These are phyloP conservation scores for Tenthredo mesomela DNA, from an alignment of 2,888 invertebrate species.

Conservation along the genomic window DNA sequence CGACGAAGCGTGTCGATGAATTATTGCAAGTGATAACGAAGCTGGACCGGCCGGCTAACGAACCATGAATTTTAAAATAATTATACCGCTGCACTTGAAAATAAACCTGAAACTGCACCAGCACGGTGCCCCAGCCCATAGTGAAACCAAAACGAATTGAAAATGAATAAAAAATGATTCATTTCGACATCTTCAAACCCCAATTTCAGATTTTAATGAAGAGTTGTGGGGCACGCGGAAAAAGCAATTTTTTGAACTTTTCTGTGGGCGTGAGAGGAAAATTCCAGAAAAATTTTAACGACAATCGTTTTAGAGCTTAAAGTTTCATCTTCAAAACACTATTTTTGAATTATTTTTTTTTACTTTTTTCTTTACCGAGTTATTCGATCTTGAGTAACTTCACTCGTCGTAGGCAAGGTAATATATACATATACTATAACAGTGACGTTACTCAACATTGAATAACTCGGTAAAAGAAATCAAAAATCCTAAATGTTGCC, in stretches of 20 bases:
- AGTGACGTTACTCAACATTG: too few species aligned
- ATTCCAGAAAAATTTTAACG: neutral
- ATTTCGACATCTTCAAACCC: neutral
- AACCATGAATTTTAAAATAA: constrained; percentile 46
- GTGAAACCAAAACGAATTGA: neutral
- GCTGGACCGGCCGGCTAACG: constrained; percentile 30
- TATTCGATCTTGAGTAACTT: too few species aligned
- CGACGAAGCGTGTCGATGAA: constrained; percentile 37
- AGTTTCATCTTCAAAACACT: neutral
- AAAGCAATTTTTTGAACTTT: neutral
- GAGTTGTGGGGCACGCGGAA: neutral
- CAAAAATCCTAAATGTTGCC: too few species aligned
- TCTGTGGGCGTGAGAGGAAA: neutral
- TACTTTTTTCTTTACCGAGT: too few species aligned
- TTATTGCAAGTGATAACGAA: constrained; percentile 48
- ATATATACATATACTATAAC: too few species aligned
- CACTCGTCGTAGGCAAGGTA: too few species aligned
- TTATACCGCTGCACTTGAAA: constrained; percentile 18
- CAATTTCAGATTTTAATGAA: neutral
- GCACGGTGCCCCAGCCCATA: too few species aligned
- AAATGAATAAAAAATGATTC: neutral
- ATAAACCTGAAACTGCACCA: neutral
- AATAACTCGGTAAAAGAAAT: too few species aligned
- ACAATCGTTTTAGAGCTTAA: neutral
- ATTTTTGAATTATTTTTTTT: too few species aligned